A percentile compares a stretch with the other conserved stretches of the same genome.
Conservation (phyloP, 2,113 vertebrate species). For the Eublepharis macularius region DNA sequence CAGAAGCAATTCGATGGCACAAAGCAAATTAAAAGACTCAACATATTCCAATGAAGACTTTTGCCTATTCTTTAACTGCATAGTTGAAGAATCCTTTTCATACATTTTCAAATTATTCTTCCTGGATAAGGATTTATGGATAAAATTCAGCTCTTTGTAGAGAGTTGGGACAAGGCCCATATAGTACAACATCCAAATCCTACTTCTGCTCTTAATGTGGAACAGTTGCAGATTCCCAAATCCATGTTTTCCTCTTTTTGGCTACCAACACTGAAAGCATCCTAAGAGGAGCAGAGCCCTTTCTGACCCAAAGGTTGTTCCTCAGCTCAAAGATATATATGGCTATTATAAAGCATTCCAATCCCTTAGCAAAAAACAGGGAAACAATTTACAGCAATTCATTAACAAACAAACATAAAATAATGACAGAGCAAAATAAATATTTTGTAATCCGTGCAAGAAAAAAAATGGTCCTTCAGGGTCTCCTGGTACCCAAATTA, state of each 20-base stretch:
- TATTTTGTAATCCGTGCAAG: rapidly evolving
- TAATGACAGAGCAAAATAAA: neutral
- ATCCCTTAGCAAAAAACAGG: rapidly evolving
- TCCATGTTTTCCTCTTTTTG: rapidly evolving
- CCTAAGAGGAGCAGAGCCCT: neutral
- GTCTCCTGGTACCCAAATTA: neutral
- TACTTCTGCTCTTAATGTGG: neutral
- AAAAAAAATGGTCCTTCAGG: constrained; percentile 14
- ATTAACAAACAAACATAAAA: neutral
- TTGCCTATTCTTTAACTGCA: too few relatives aligned
- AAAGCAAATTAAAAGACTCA: too few relatives aligned
- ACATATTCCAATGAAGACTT: too few relatives aligned
- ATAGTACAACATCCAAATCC: neutral
- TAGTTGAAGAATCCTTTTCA: too few relatives aligned
- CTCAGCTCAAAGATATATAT: rapidly evolving
- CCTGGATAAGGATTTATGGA: neutral
- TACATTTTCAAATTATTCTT: neutral
- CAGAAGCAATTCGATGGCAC: too few relatives aligned
- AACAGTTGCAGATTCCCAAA: neutral
- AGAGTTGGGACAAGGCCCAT: neutral
- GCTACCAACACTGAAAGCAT: rapidly evolving
- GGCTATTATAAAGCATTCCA: neutral
- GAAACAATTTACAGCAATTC: neutral
- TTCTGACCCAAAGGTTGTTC: neutral
- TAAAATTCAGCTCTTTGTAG: neutral